Evolutionary conservation across 2,888 invertebrate species (phyloP).

Genomic region (Drosophila affinis): DNA sequence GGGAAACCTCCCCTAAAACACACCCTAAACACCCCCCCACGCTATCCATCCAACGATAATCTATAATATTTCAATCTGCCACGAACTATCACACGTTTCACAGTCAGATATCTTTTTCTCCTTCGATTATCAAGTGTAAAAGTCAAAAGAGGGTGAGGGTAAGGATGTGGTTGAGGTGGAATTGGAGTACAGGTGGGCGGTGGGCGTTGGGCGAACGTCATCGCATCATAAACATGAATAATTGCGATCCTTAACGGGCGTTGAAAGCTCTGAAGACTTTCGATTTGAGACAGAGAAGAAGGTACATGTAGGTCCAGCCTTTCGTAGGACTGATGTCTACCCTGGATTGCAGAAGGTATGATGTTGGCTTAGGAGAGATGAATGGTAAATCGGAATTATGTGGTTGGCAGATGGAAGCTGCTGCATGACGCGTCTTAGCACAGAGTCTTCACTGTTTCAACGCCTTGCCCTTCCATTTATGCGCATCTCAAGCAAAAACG

Average conservation of each 20-base stretch:
- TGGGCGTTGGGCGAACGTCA: slow-evolving; percentile 48
- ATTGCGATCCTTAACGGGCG: slow-evolving; percentile 73
- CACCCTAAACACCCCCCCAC: not conserved
- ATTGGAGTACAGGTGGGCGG: not conserved
- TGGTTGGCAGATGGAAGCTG: no score
- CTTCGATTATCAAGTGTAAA: slow-evolving; percentile 11
- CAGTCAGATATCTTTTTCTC: slow-evolving; percentile 1
- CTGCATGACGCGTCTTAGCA: no score
- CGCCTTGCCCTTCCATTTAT: no score
- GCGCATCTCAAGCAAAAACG: no score
- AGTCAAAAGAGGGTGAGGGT: not conserved
- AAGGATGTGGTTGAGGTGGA: not conserved
- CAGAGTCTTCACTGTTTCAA: no score
- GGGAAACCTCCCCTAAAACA: no score
- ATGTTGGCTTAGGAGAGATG: not conserved
- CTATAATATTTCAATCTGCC: slow-evolving; percentile 34
- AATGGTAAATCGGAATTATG: no score
- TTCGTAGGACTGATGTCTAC: slow-evolving; percentile 2
- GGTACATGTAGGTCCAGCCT: slow-evolving; percentile 20
- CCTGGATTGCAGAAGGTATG: not conserved
- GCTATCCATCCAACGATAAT: slow-evolving; percentile 18
- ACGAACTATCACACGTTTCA: slow-evolving; percentile 19
- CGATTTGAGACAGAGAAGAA: not conserved
- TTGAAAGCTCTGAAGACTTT: slow-evolving; percentile 66
- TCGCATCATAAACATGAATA: slow-evolving; percentile 77